A percentile compares a stretch with the other conserved stretches of the same genome.
These are phyloP conservation scores for Aphidoletes aphidimyza DNA, from an alignment of 2,888 invertebrate species.

Conservation along the genomic window DNA sequence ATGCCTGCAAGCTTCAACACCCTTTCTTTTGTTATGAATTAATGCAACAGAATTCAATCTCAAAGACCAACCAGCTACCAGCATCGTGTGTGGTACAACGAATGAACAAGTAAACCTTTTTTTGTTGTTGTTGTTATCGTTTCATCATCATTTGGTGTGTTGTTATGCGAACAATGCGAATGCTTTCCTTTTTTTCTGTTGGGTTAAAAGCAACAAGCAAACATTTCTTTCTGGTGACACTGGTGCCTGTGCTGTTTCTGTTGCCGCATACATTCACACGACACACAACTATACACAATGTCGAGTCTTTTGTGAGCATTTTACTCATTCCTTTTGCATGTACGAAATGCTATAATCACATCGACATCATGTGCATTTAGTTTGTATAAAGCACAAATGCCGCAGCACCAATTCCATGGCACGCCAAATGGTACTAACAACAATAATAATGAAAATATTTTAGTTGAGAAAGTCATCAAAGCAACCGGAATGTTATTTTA, in stretches of 20 bases:
- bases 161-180: constrained; percentile 53
- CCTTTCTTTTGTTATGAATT: constrained; percentile 52
- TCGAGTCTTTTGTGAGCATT: constrained; percentile 10
- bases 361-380: constrained; percentile 4
- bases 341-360: constrained; percentile 40
- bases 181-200: not conserved
- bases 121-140: constrained; percentile 53
- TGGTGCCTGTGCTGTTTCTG: no score
- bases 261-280: no score
- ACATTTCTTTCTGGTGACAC: constrained; percentile 39
- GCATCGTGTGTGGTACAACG: not conserved
- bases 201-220: constrained; percentile 14
- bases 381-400: not conserved
- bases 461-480: constrained; percentile 47
- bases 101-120: not conserved
- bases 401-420: not conserved
- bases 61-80: constrained; percentile 10
- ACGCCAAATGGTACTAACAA: constrained; percentile 7
- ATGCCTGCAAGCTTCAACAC: constrained; percentile 52
- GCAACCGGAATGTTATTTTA: constrained; percentile 37
- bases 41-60: constrained; percentile 50
- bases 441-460: constrained; percentile 29
- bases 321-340: not conserved
- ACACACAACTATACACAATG: not conserved
- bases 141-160: constrained; percentile 52